Evolutionary conservation across 2,113 vertebrate genomes (phyloP), one percentile per base, ranked within the genome.

Genomic region (Urocolius indicus): DNA sequence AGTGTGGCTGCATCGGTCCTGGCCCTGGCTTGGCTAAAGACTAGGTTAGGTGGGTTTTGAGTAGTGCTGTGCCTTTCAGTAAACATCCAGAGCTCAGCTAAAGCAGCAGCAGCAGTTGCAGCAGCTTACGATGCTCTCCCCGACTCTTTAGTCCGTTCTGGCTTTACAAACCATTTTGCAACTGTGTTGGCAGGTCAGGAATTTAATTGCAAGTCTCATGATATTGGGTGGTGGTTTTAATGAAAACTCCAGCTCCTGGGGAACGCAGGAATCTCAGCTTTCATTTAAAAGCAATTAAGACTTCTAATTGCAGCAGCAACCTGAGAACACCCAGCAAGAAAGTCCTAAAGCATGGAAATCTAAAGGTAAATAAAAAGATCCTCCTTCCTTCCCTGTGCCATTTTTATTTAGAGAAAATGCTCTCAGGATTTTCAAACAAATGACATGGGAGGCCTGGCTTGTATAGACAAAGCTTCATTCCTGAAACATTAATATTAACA

Each of bases 331-430:
- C 45, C 76, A 90, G 51, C 38, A 73, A 81, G 57, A 36, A 79
- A 78, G 27, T 90, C 85, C 87, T 90, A 20, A 78, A 90, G 93
- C 85, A 74, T 43, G 38, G 71, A 52, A 89, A 89, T 38, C 26
- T 61, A 68, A 92, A 93, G 52, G 78, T 96, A 93, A 97, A 88
- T 90, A 94, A 93, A 89, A 95, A 45, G 54, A 55, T 34, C 17
- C 2, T 48, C 26, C 26, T 55, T 88, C 59, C 26, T 84, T 77
- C 23, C 21, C 23, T 36, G 21, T 4, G 9, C 52, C 78, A 14
- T 55, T 95, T 90, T 78, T 72, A 58, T 38, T 23, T 51, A 41
- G 38, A 63, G 51, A 38, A 85, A 95, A 93, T 3, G 20, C 78
- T 95, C 61, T 83, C 59, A 90, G 83, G 68, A 76, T 84, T 95